Evolutionary conservation across 2,888 invertebrate genomes (phyloP).

Genomic region (Amphipoea oculea): DNA sequence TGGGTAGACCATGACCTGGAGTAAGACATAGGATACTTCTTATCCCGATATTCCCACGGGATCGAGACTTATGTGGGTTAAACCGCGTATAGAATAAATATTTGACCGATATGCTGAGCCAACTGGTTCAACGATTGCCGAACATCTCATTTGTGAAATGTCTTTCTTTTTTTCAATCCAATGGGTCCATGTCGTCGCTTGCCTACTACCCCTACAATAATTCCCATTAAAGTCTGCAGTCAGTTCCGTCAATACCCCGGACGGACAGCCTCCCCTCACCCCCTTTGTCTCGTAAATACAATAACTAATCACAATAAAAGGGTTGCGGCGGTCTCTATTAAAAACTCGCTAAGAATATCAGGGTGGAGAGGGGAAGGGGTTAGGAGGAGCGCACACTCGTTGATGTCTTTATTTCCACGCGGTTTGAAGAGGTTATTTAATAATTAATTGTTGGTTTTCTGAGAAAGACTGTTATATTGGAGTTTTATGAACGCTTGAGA

Average conservation of each 20-base stretch:
- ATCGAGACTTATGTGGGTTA: too few relatives aligned
- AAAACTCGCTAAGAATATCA: constrained; percentile 88
- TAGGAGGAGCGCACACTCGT: constrained; percentile 70
- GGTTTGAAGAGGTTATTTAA: neutral
- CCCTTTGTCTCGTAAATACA: constrained; percentile 77
- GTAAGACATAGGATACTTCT: too few relatives aligned
- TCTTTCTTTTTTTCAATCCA: neutral
- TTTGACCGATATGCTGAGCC: neutral
- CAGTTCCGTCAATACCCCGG: constrained; percentile 65
- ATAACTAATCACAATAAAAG: constrained; percentile 90
- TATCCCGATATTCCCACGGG: too few relatives aligned
- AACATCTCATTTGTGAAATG: too few relatives aligned
- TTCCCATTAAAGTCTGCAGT: constrained; percentile 78
- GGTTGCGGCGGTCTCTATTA: constrained; percentile 88
- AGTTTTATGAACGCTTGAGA: neutral
- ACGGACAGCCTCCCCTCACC: constrained; percentile 66
- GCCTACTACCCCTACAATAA: constrained; percentile 68
- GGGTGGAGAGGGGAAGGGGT: constrained; percentile 66
- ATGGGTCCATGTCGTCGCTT: constrained; percentile 16
- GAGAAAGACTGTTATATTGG: neutral
- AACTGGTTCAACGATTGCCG: neutral
- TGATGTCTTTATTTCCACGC: constrained; percentile 27
- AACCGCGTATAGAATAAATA: neutral
- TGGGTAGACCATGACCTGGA: too few relatives aligned
- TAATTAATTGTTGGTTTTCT: neutral